Conservation (phyloP, 2,888 invertebrate genomes). For the Hydrotaea cyrtoneurina region DNA sequence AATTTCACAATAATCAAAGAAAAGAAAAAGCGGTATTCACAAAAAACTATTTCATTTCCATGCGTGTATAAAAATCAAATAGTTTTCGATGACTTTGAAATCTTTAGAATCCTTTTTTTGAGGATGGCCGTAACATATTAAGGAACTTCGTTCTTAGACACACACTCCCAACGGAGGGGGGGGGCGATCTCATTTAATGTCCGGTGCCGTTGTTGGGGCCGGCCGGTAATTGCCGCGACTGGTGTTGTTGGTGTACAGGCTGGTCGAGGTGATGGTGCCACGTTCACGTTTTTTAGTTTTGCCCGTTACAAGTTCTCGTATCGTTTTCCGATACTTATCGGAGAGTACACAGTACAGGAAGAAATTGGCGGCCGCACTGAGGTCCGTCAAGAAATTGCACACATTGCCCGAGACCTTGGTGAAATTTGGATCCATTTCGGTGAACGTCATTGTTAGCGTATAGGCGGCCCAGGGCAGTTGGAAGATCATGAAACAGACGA, state of each 20-base stretch:
- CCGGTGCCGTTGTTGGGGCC: conserved; percentile 52
- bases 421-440: conserved; percentile 71
- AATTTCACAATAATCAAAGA: background rate
- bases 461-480: conserved; percentile 87
- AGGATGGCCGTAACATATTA: background rate
- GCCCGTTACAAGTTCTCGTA: conserved; percentile 78
- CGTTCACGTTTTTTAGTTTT: conserved; percentile 74
- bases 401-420: conserved; percentile 85
- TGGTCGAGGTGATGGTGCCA: conserved; percentile 74
- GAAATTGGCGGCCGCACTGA: conserved; percentile 90
- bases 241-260: conserved; percentile 73
- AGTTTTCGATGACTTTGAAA: background rate
- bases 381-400: conserved; percentile 86
- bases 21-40: background rate
- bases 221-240: conserved; percentile 73
- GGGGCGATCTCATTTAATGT: conserved; percentile 50
- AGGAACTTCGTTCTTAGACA: background rate
- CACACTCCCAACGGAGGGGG: background rate
- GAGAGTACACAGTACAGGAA: conserved; percentile 89
- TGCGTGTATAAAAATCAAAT: too few relatives aligned
- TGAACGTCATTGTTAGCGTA: conserved; percentile 75
- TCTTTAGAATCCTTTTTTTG: conserved; percentile 35
- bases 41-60: background rate
- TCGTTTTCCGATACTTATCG: conserved; percentile 86
- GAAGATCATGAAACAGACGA: conserved; percentile 88